A percentile compares a stretch with the other conserved stretches of the same genome.
Evolutionary conservation across 2,888 invertebrate species (phyloP).

Genomic region (Eristalis pertinax): DNA sequence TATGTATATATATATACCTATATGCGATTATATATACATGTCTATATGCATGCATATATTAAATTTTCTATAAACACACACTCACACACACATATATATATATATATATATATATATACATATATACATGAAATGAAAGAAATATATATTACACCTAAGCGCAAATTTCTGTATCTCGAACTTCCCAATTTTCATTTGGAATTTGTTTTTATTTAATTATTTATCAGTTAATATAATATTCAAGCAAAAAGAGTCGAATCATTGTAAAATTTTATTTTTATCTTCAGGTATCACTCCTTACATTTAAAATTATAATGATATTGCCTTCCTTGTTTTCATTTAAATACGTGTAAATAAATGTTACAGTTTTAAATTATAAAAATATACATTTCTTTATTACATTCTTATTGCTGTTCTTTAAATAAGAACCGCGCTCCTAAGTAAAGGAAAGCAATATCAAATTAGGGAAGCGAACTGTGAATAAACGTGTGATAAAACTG

Average conservation of each 20-base stretch:
- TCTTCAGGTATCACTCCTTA: slow-evolving; percentile 47
- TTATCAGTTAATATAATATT: slow-evolving; percentile 40
- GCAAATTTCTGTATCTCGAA: slow-evolving; percentile 54
- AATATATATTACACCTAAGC: slow-evolving; percentile 64
- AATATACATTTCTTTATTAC: slow-evolving; percentile 21
- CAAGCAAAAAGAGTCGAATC: slow-evolving; percentile 23
- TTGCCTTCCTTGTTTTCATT: slow-evolving; percentile 56
- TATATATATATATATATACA: slow-evolving; percentile 38
- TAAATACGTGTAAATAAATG: slow-evolving; percentile 52
- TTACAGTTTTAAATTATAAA: slow-evolving; percentile 55
- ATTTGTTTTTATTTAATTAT: slow-evolving; percentile 48
- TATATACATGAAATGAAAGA: slow-evolving; percentile 34
- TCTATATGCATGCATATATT: slow-evolving; percentile 4
- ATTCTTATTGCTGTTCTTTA: slow-evolving; percentile 29
- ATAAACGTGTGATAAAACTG: slow-evolving; percentile 70
- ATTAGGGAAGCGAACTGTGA: slow-evolving; percentile 65
- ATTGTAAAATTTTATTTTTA: slow-evolving; percentile 33
- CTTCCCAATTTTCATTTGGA: slow-evolving; percentile 48
- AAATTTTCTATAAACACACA: too few relatives aligned
- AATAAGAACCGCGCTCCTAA: slow-evolving; percentile 10
- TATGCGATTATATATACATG: slow-evolving; percentile 56
- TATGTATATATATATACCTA: slow-evolving; percentile 49
- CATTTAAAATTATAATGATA: slow-evolving; percentile 52
- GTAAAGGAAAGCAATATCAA: slow-evolving; percentile 59
- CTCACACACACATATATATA: slow-evolving; percentile 33